Percentiles rank a stretch among this genome's conserved stretches.
Conservation (phyloP, 2,888 invertebrate genomes). For the Nebria salina region DNA sequence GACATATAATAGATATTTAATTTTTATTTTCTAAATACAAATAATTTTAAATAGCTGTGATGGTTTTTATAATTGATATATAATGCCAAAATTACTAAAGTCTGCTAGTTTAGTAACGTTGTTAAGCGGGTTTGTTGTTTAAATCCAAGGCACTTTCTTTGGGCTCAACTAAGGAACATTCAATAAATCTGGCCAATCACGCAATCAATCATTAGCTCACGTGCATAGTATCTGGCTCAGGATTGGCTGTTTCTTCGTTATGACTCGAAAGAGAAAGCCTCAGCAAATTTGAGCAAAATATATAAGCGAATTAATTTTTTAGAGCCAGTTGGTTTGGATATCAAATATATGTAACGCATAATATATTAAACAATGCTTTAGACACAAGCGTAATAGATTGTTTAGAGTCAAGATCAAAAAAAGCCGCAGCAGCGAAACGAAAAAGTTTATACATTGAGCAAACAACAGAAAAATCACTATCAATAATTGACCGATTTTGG, state of each 20-base stretch:
- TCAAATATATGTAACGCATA: slow-evolving; percentile 56
- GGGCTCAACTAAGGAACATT: background rate
- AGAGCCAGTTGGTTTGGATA: slow-evolving; percentile 54
- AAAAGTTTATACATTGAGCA: slow-evolving; percentile 43
- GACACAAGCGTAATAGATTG: slow-evolving; percentile 58
- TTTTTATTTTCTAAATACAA: background rate
- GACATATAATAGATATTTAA: background rate
- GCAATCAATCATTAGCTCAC: background rate
- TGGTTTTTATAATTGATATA: background rate
- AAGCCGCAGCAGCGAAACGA: slow-evolving; percentile 30
- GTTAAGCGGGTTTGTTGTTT: slow-evolving; percentile 16
- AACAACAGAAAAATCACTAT: slow-evolving; percentile 33
- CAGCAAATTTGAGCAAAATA: background rate
- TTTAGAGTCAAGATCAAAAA: slow-evolving; percentile 52
- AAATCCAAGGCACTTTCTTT: background rate
- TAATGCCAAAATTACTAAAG: slow-evolving; percentile 6
- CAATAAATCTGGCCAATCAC: background rate
- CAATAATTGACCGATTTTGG: slow-evolving; percentile 51
- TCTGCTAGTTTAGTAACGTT: background rate
- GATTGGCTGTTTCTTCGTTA: background rate
- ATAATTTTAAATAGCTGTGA: background rate
- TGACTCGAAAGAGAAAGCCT: background rate
- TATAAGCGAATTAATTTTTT: slow-evolving; percentile 7
- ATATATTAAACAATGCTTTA: slow-evolving; percentile 56
- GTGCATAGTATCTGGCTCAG: background rate